These are phyloP conservation scores for Pelmatolapia mariae DNA, from an alignment of 2,113 vertebrate genomes.

Conservation along the genomic window DNA sequence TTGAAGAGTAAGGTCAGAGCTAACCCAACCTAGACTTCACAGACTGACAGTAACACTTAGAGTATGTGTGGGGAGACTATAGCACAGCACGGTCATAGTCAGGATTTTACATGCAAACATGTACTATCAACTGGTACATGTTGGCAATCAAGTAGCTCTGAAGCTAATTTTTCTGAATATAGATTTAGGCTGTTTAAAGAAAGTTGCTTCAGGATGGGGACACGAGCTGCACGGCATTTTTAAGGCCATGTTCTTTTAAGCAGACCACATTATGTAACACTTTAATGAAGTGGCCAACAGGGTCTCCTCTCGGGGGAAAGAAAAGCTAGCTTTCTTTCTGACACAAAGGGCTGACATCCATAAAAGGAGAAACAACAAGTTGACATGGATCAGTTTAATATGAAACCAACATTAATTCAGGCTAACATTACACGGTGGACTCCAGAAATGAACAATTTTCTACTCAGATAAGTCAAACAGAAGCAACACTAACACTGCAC, in stretches of 20 bases:
- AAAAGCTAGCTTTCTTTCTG: background rate
- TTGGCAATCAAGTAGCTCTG: background rate
- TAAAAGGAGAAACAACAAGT: slow-evolving; percentile 11
- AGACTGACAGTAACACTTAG: rapidly evolving
- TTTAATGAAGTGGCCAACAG: background rate
- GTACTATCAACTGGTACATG: background rate
- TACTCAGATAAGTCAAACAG: background rate
- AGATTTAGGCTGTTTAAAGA: background rate
- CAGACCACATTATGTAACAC: slow-evolving; percentile 1
- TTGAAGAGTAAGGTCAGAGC: background rate
- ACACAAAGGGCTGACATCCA: background rate
- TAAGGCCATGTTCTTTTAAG: background rate
- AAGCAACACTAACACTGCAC: slow-evolving; percentile 49
- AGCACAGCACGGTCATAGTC: rapidly evolving
- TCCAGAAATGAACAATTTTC: slow-evolving; percentile 23
- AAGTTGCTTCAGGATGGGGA: rapidly evolving
- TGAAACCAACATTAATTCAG: slow-evolving; percentile 51
- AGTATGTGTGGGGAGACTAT: background rate
- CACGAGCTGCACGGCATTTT: background rate
- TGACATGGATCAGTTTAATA: slow-evolving; percentile 60
- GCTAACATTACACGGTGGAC: slow-evolving; percentile 9
- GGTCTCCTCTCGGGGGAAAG: too few relatives aligned
- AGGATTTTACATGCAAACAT: background rate
- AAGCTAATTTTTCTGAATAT: too few relatives aligned
- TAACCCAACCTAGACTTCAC: background rate